Conservation (phyloP, 1,140 invertebrate species). For the Anagrus nilaparvatae region DNA sequence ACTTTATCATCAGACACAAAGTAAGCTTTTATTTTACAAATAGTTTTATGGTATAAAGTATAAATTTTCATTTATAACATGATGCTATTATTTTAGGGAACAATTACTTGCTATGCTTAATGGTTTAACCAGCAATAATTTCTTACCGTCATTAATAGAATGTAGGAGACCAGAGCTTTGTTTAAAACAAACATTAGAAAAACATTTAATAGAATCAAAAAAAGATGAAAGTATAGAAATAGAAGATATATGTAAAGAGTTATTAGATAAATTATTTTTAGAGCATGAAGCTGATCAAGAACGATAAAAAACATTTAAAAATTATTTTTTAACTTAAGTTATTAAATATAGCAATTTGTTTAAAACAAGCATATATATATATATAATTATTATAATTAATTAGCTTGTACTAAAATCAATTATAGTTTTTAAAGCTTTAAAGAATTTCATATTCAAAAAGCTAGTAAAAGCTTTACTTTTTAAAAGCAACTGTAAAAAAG, state of each 20-base stretch:
- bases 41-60: slow-evolving; percentile 7
- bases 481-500: too few species aligned
- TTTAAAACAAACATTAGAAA: slow-evolving; percentile 34
- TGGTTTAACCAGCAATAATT: slow-evolving; percentile 38
- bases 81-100: slow-evolving; percentile 37
- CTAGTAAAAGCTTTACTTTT: too few species aligned
- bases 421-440: too few species aligned
- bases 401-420: too few species aligned
- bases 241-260: slow-evolving; percentile 27
- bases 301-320: slow-evolving; percentile 22
- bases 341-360: too few species aligned
- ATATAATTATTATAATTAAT: too few species aligned
- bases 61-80: background rate
- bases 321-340: background rate
- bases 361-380: too few species aligned
- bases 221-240: slow-evolving; percentile 29
- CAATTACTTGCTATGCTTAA: slow-evolving; percentile 45
- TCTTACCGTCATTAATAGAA: slow-evolving; percentile 40
- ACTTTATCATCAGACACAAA: slow-evolving; percentile 36
- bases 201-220: slow-evolving; percentile 32
- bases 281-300: slow-evolving; percentile 26
- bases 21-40: slow-evolving; percentile 20
- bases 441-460: too few species aligned
- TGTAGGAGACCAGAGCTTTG: slow-evolving; percentile 42
- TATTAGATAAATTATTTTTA: slow-evolving; percentile 34